phyloP scores from a whole-genome alignment of 1,140 invertebrate species.

The Oryctes rhinoceros region DNA sequence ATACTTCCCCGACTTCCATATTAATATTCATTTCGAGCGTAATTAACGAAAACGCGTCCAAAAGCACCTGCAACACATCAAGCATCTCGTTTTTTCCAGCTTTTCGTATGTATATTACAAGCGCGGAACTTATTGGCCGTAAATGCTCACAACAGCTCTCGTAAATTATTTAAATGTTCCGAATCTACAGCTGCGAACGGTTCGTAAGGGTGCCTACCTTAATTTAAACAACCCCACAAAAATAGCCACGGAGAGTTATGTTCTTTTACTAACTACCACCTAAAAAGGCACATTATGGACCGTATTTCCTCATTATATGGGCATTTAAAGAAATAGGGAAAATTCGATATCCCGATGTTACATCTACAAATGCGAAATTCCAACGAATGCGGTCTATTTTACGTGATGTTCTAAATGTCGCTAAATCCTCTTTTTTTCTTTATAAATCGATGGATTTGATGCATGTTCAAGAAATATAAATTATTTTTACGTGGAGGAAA shows the following conservation, averaged over 20 bases:
- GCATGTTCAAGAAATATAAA: no score
- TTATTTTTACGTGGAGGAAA: no score
- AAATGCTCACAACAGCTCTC: background rate
- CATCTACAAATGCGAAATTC: background rate
- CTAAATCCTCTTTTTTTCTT: no score
- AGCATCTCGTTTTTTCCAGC: constrained; percentile 23
- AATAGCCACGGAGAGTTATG: background rate
- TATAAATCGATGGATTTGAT: no score
- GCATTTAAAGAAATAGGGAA: background rate
- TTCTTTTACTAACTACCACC: background rate
- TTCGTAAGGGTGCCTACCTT: constrained; percentile 1
- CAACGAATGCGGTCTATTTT: background rate
- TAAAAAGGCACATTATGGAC: background rate
- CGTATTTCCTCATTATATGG: background rate
- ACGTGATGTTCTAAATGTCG: no score
- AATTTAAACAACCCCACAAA: constrained; percentile 21
- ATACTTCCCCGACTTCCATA: background rate
- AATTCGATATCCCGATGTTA: background rate
- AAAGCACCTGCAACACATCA: constrained; percentile 29
- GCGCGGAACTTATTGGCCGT: constrained; percentile 26
- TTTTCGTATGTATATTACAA: constrained; percentile 8
- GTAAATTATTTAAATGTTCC: constrained; percentile 32
- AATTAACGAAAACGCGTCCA: background rate
- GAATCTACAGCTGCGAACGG: constrained; percentile 26
- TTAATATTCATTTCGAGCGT: background rate